Base-by-base conservation (phyloP, 2,113 vertebrate genomes). In the Myiozetetes cayanensis region DNA sequence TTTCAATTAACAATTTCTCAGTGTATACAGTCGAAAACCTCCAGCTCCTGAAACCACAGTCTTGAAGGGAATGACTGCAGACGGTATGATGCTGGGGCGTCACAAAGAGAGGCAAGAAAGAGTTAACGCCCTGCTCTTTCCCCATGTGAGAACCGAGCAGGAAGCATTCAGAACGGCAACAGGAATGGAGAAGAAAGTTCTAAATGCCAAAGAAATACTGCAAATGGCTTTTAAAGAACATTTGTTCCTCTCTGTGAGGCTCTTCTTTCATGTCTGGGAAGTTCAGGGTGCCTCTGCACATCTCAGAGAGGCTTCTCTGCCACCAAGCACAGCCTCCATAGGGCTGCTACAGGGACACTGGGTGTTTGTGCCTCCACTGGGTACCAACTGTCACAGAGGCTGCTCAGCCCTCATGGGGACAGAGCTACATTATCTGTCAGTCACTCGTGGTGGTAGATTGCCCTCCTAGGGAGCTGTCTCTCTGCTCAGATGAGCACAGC, bases 21-120 rank as follows among this genome's bases (percentile, higher is more conserved):
- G 4, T 17, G 19, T 25, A 46, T n/a, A 62, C 56, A 52, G 37
- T 1, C 76, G 72, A 88, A 85, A 91, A 87, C 44, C 19, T 55
- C 41, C 21, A 63, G 30, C 33, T 74, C 43, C 62, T 62, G 44
- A 74, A 87, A 59, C 41, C 44, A 87, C 61, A 71, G 0, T 14
- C 66, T 41, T 46, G 31, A 86, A 89, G 37, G 43, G 44, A 20
- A 35, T 31, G 12, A 44, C 13, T 39, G 70, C 28, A 91, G 62
- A 37, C 22, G 16, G 50, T 47, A 37, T 0, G 0, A n/a, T 4
- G 31, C 7, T 47, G 37, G 72, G 35, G 18, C 49, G 20, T 16
- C 62, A 79, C 82, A 65, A 55, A n/a, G 44, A 76, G 35, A 73
- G 35, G 22, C 52, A 78, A 84, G 35, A 66, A 74, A 27, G 23